Base-by-base conservation (phyloP, 2,113 vertebrate genomes). In the Nymphicus hollandicus region DNA sequence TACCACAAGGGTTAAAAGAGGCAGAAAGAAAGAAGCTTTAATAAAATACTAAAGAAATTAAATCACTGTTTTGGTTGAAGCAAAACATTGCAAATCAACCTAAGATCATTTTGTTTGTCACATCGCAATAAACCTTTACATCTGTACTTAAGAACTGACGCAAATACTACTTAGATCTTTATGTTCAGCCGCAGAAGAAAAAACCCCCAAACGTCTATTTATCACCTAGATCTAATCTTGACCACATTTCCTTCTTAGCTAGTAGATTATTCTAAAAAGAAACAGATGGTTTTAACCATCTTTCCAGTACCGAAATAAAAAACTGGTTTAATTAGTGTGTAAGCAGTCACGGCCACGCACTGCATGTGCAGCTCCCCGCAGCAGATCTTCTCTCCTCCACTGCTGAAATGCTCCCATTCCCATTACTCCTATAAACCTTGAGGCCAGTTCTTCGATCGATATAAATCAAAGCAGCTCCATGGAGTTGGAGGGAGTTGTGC, bases 171-270 rank as follows among this genome's bases (percentile, higher is more conserved):
- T 95, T 94, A 61, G 56, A 89, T 89, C 81, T 77, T 82, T 79
- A 74, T 41, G 78, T 89, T 96, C 56, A 84, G 83, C 76, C 0
- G 1, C 89, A 61, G 89, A 87, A 81, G 73, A 65, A 82, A 93
- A 91, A 93, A 73, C 11, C 13, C n/a, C 50, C 60, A 76, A 89
- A 61, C 74, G 87, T 68, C 85, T 85, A 61, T 89, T 96, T 94
- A 95, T 97, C 95, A 91, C 89, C 94, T 96, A 96, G 93, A 79
- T 94, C 89, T 87, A 93, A 95, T 95, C 87, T 92, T 76, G 80
- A 68, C 74, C 83, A 65, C 71, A 87, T 77, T 92, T 91, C 56
- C 60, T 92, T 86, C 69, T 66, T 47, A 85, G 44, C 24, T 87
- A 63, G 91, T 78, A 82, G 94, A 85, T 89, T 66, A 91, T 66